phyloP scores from a whole-genome alignment of 1,140 invertebrate genomes.

The Habropoda laboriosa region DNA sequence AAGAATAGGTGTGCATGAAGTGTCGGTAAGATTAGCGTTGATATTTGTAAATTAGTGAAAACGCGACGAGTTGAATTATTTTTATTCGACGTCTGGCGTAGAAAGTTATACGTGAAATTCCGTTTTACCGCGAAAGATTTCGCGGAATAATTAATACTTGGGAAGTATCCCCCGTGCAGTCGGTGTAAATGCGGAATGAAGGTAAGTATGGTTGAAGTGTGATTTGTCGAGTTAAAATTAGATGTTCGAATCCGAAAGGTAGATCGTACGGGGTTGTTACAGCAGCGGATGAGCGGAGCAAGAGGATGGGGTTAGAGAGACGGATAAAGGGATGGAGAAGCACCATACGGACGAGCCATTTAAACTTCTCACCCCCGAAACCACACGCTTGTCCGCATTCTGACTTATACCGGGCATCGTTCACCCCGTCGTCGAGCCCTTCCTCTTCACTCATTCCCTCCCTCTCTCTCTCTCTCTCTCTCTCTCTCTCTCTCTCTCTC shows the following conservation, averaged over 20 bases:
- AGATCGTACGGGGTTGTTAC: slow-evolving; percentile 23
- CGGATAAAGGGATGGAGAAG: slow-evolving; percentile 72
- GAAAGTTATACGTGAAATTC: too few species aligned
- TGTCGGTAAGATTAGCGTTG: too few species aligned
- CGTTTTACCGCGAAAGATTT: too few species aligned
- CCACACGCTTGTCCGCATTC: slow-evolving; percentile 81
- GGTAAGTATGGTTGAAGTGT: neutral
- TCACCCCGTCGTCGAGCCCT: slow-evolving; percentile 74
- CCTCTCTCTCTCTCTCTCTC: too few species aligned
- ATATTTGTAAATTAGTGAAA: too few species aligned
- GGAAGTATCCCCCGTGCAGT: too few species aligned
- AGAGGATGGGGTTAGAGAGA: slow-evolving; percentile 46
- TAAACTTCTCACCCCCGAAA: slow-evolving; percentile 81
- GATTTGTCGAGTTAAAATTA: slow-evolving; percentile 34
- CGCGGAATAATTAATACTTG: neutral
- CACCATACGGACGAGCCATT: slow-evolving; percentile 82
- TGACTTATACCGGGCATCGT: slow-evolving; percentile 82
- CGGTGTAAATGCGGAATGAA: neutral
- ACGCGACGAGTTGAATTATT: too few species aligned
- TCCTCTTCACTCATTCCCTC: slow-evolving; percentile 20
- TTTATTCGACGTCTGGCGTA: too few species aligned
- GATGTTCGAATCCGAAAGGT: slow-evolving; percentile 31
- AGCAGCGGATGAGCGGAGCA: neutral
- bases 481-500: slow-evolving; percentile 16
- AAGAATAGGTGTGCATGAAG: too few species aligned